Evolutionary conservation across 2,797 vertebrate species (phyloP).

Genomic region (Podarcis siculus): DNA sequence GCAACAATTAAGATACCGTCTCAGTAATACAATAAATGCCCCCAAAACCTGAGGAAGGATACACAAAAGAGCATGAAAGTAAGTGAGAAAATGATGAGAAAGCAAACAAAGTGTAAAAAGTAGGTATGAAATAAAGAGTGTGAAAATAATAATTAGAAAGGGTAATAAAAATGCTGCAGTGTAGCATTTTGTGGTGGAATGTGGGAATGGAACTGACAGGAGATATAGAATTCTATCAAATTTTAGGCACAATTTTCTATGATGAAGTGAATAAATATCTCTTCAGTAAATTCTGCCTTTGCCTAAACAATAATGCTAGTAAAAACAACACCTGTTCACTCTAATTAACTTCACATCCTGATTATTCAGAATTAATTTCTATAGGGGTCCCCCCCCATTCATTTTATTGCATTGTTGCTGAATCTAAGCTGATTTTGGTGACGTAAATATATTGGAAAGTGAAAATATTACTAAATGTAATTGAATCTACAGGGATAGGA

Average conservation of each 20-base stretch:
- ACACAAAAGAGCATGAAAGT: constrained; percentile 28
- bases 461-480: neutral
- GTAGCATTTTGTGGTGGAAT: constrained; percentile 24
- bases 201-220: constrained; percentile 36
- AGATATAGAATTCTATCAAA: constrained; percentile 36
- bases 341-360: constrained; percentile 37
- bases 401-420: constrained; percentile 2
- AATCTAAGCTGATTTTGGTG: neutral
- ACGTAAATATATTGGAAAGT: neutral
- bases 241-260: neutral
- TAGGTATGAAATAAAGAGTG: constrained; percentile 37
- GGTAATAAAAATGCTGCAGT: constrained; percentile 20
- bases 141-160: constrained; percentile 57
- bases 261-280: neutral
- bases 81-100: constrained; percentile 43
- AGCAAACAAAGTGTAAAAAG: constrained; percentile 31
- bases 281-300: constrained; percentile 31
- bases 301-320: neutral
- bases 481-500: neutral
- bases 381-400: neutral
- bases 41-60: neutral
- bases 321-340: neutral
- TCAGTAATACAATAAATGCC: neutral
- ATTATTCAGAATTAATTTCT: constrained; percentile 28
- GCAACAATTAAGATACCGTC: neutral